Evolutionary conservation across 2,888 invertebrate species (phyloP), one percentile per base, ranked within the genome.

Genomic region (Cistogaster globosa): DNA sequence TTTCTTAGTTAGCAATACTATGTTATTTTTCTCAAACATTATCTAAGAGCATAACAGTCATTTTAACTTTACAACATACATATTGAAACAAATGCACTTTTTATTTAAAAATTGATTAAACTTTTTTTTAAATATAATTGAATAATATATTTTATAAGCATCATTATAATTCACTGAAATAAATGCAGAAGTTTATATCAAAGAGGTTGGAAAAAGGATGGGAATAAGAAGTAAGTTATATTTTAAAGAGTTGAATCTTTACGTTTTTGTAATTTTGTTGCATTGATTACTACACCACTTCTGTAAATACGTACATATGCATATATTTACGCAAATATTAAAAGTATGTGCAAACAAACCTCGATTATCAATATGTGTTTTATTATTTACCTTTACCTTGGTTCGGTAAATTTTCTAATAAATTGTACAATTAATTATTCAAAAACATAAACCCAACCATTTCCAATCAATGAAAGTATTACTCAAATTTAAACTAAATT

Each of bases 11-110:
- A 72, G 71, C 69, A 82, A 60, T 82, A 71, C 74, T 78, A 67
- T 78, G 78, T 81, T 51, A 60, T 75, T 81, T 77, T 72, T 88
- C 82, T 78, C 77, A 84, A 32, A 2, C 85, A 84, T 84, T 75
- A 71, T 63, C 69, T 12, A 42, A 42, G 12, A 42, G 42, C 4
- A 42, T 12, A 42, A 75, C 22, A 51, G 16, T 36, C 18, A 20
- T 53, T 48, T 32, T 20, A 26, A 67, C 72, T 81, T 69, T 48
- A 18, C 38, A 75, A 75, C 3, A 62, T 12, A 42, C 12, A 51
- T 9, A 60, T 1, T 60, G 26, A 12, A 32, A 32, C 6, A 32
- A 32, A 32, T 32, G 32, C 32, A 32, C 32, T 5, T 32, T 32
- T 58, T 58, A 76, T 67, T 67, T 38, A n/a, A 38, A 11, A 42